Base-by-base conservation (phyloP, 2,888 invertebrate genomes). In the Himalopsyche anomala region DNA sequence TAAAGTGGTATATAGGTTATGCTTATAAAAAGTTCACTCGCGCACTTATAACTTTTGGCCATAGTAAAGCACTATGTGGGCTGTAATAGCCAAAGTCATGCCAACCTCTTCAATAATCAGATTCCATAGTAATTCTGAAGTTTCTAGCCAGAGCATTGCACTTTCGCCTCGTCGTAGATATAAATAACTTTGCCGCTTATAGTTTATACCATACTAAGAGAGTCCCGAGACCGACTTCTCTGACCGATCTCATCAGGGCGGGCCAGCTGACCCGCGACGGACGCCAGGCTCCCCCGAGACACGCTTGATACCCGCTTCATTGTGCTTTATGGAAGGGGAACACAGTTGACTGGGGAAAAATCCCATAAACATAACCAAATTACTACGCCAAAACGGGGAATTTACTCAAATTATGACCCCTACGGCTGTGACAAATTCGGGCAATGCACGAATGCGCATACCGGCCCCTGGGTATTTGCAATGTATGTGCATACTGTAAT, bases 271-370 rank as follows among this genome's bases (percentile, higher is more conserved):
- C 42, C 80, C 40, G 28, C 62, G 40, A 38, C 80, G 80, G 80
- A 42, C 80, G 80, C 40, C 40, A 42, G 0, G 80, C 51, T 80
- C 84, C 81, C 81, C 42, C 15, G 84, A 36, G 84, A 38, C 62
- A n/a, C 42, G 42, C n/a, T 19, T n/a, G n/a, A 81, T 45, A 15
- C 81, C 62, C 38, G 36, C 55, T 45, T 42, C 81, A 81, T 81
- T 80, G 84, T 81, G 42, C 84, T 84, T 81, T 84, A 84, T 80
- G 62, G 54, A n/a, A 40, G 81, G 81, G 28, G 17, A 51, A 81
- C 56, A n/a, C 36, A 56, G 42, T 62, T 81, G 42, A 28, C 17
- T 38, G 56, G 28, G 45, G 80, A 42, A 81, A 56, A 62, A 62
- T 19, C 62, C 62, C 19, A 19, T 62, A 62, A 62, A 62, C 62